A percentile compares a stretch with the other conserved stretches of the same genome.
phyloP scores from a whole-genome alignment of 2,888 invertebrate species.

The Mystacides longicornis region DNA sequence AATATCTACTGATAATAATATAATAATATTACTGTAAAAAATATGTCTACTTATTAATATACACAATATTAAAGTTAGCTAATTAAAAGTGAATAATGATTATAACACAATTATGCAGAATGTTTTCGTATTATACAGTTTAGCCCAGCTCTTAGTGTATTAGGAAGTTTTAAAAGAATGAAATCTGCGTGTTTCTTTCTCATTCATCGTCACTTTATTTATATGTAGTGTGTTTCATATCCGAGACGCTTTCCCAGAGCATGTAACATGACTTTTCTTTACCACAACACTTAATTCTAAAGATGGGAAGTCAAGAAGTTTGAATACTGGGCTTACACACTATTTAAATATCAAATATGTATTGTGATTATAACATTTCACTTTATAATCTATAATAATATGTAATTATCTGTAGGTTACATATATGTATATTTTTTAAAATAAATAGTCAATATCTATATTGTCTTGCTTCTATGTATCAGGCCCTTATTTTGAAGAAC shows the following conservation, averaged over 20 bases:
- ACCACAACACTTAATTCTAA: background rate
- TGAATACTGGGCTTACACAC: conserved; percentile 17
- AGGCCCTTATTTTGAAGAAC: conserved; percentile 30
- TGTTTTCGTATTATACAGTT: background rate
- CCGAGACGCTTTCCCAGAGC: too few species aligned
- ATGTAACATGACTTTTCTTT: too few species aligned
- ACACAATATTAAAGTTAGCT: background rate
- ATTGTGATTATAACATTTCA: conserved; percentile 20
- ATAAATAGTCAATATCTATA: conserved; percentile 34
- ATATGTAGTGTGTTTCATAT: too few species aligned
- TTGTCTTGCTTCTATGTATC: conserved; percentile 43
- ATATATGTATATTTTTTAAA: conserved; percentile 11
- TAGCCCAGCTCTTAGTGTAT: background rate
- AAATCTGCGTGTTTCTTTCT: too few species aligned
- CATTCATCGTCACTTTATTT: too few species aligned
- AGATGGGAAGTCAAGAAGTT: background rate
- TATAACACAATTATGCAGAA: background rate
- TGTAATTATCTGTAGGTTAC: background rate
- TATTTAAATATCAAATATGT: background rate
- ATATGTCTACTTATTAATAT: background rate
- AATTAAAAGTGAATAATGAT: background rate
- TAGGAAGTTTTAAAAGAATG: too few species aligned
- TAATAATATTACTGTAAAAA: conserved; percentile 1
- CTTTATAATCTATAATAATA: conserved; percentile 11
- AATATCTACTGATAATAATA: background rate